Evolutionary conservation across 2,888 invertebrate genomes (phyloP), one percentile per base, ranked within the genome.

Genomic region (Chrysotoxum bicinctum): DNA sequence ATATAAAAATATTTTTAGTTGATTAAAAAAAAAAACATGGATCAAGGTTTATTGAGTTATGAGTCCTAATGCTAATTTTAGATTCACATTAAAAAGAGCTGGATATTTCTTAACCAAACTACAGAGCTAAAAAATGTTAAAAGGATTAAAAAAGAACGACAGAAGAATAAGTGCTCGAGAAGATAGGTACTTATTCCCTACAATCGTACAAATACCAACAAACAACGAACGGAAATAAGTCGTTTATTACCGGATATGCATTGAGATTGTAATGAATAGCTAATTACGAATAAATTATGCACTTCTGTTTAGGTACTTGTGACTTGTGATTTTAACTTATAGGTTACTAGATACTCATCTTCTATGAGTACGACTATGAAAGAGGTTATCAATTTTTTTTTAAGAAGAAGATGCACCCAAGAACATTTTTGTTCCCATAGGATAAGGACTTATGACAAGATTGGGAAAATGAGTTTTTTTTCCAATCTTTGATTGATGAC

Each of bases 241-340:
- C 50, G 14, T 50, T n/a, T 50, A 14, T 26, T 50, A 50, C 23
- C 50, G 50, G 50, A 50, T 50, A 9, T 7, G 23, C 14, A 50
- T 50, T 50, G 23, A 26, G 50, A 26, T 50, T 50, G 50, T 50
- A 26, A 50, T 50, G 50, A 50, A 50, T 50, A 50, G 14, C n/a
- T 50, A 50, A 50, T 50, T 50, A 50, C 50, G 23, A 50, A 26
- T 50, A 50, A 50, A 26, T 23, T 23, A 23, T 50, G 50, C n/a
- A 26, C 26, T 26, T 50, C 1, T 50, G 8, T 50, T 1, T 8
- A 50, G 23, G 26, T 50, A 26, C 50, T 50, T 50, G n/a, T 50
- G 23, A 26, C 50, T 50, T 50, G n/a, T 50, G 23, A n/a, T 50
- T 50, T 50, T 7, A 23, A 14, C 7, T 14, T 23, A 21, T 1